phyloP scores from a whole-genome alignment of 2,113 vertebrate species.

The Rousettus leschenaultii region DNA sequence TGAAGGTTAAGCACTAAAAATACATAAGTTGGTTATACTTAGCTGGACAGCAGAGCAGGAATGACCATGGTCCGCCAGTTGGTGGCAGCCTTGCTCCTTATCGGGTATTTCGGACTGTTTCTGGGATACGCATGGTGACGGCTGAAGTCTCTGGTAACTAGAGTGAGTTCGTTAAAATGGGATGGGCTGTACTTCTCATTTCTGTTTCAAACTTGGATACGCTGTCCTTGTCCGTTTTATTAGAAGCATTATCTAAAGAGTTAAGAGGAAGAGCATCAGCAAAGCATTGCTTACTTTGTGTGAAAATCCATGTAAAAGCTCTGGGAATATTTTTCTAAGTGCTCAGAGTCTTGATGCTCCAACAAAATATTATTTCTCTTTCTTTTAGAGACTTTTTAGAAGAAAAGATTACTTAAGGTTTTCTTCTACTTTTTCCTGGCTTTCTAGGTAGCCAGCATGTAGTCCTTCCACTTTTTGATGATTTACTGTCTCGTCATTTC shows the following conservation, averaged over 20 bases:
- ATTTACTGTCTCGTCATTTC: not conserved
- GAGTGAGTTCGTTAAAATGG: not conserved
- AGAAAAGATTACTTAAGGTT: not conserved
- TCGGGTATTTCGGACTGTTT: not conserved
- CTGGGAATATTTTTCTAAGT: not conserved
- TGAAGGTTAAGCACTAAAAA: not conserved
- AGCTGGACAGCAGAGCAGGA: not conserved
- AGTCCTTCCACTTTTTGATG: not conserved
- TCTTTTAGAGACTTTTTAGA: not conserved
- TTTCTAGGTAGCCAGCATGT: not conserved
- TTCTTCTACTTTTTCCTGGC: not conserved
- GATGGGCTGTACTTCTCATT: not conserved
- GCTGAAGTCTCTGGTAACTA: not conserved
- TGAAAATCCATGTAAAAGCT: not conserved
- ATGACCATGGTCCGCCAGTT: not conserved
- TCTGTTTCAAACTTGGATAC: not conserved
- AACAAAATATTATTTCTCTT: not conserved
- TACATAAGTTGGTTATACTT: not conserved
- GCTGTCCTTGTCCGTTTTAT: slow-evolving; percentile 72
- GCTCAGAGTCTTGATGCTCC: not conserved
- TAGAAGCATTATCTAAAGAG: slow-evolving; percentile 80
- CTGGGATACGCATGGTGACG: not conserved
- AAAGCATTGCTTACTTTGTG: not conserved
- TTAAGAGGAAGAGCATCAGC: not conserved
- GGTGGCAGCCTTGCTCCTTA: slow-evolving; percentile 75